Evolutionary conservation across 2,113 vertebrate genomes (phyloP).

Genomic region (Syrrhaptes paradoxus): DNA sequence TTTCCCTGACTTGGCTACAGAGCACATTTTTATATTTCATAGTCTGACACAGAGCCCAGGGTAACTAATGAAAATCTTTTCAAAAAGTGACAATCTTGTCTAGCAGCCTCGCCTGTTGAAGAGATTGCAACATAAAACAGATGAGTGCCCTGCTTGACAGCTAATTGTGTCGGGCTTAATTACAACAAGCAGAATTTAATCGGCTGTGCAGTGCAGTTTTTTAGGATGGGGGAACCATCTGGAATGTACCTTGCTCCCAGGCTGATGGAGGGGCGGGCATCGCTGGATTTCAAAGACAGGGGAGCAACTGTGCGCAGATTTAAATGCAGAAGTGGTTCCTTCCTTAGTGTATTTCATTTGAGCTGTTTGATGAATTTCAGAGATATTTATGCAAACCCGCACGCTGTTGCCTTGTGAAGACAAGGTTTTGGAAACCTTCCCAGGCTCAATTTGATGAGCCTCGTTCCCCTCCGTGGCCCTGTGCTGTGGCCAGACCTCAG

Average conservation of each 20-base stretch:
- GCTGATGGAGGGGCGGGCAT: constrained; percentile 7
- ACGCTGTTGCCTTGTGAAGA: not conserved
- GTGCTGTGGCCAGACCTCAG: not conserved
- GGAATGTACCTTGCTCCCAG: constrained; percentile 55
- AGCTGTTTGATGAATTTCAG: constrained; percentile 19
- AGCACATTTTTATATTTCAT: constrained; percentile 64
- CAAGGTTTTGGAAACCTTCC: constrained; percentile 17
- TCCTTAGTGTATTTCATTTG: not conserved
- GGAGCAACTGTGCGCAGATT: not conserved
- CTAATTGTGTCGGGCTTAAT: constrained; percentile 79
- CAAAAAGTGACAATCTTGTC: constrained; percentile 73
- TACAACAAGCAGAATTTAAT: constrained; percentile 79
- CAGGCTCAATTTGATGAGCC: not conserved
- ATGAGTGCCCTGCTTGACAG: constrained; percentile 75
- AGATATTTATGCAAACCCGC: constrained; percentile 35
- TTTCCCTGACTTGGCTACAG: constrained; percentile 64
- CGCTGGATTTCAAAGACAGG: not conserved
- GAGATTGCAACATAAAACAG: constrained; percentile 78
- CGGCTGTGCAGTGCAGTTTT: constrained; percentile 66
- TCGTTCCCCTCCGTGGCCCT: not conserved
- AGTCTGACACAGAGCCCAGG: constrained; percentile 66
- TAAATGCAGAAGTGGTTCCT: not conserved
- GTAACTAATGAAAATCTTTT: constrained; percentile 76
- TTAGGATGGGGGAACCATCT: constrained; percentile 65
- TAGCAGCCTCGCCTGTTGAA: constrained; percentile 58